Conservation (phyloP, 2,113 vertebrate genomes). For the Protomyctophum bolini region DNA sequence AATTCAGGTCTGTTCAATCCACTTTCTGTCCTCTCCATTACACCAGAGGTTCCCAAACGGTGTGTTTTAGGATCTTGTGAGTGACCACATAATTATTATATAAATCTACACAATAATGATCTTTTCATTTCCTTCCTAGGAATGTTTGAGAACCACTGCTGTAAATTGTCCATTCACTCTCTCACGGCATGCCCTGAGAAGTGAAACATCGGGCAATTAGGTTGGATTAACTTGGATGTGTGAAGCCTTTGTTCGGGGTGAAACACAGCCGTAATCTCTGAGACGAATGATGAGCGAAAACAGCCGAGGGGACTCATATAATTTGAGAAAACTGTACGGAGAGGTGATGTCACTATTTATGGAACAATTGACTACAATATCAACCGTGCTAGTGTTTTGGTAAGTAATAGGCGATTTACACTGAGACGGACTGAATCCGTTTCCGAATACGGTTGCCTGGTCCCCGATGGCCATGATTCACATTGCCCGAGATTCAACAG, state of each 20-base stretch:
- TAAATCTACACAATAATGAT: not conserved
- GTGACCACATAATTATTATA: too few relatives aligned
- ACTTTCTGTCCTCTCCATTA: not conserved
- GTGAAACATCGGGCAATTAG: too few relatives aligned
- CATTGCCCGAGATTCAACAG: too few relatives aligned
- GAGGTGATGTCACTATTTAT: conserved; percentile 15
- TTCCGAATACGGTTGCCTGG: too few relatives aligned
- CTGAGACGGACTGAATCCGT: not conserved
- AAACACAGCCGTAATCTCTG: conserved; percentile 35
- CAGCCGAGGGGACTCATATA: conserved; percentile 33
- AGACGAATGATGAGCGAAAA: conserved; percentile 22
- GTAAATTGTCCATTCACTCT: too few relatives aligned
- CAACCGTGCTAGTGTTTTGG: not conserved
- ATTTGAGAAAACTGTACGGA: conserved; percentile 30
- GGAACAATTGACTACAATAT: not conserved
- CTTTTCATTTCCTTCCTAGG: not conserved
- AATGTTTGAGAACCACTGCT: not conserved
- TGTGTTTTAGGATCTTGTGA: too few relatives aligned
- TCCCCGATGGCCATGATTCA: too few relatives aligned
- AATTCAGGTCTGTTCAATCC: not conserved
- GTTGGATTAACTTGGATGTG: too few relatives aligned
- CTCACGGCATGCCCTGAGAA: too few relatives aligned
- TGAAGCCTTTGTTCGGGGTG: not conserved
- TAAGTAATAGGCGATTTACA: not conserved
- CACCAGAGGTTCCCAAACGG: not conserved